Evolutionary conservation across 2,888 invertebrate species (phyloP), one percentile per base, ranked within the genome.

Genomic region (Zygaena filipendulae): DNA sequence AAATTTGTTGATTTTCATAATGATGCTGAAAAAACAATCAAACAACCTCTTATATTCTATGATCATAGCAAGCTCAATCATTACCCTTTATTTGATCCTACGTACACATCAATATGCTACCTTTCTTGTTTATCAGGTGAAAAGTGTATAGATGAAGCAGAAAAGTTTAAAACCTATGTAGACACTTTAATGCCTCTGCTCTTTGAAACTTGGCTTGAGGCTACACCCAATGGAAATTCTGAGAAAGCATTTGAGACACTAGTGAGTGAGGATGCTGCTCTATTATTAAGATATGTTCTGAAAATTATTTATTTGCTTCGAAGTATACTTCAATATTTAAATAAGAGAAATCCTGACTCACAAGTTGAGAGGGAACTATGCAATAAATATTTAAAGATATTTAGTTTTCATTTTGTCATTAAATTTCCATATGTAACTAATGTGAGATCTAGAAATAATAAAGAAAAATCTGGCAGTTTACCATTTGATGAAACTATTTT

Each of bases 171-270:
- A 30, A 80, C 80, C 26, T 89, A 91, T 54, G 75, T 87, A 14
- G 74, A 83, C 34, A 83, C 84, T 18, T 67, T 94, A 23, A 80
- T 93, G 66, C 91, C 93, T 1, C 67, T 95, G 12, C 74, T 95
- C 30, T 83, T 89, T 54, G 92, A 93, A 57, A 89, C 90, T 26
- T 95, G 94, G 92, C 59, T 91, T 12, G 95, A 95, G 77, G 88
- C 87, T 8, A 79, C 84, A 25, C 87, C 90, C 3, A 69, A 53
- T 35, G 57, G 53, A 13, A 63, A 60, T 13, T 44, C 56, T 7
- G 56, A 58, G n/a, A 58, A 59, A 36, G 66, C 64, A 37, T 62
- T 70, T 29, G 80, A 81, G 48, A 70, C 71, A 36, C 57, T 83
- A 18, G 64, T 90, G 10, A 81, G 64, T 36, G 77, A 80, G 36